Conservation (phyloP, 2,113 vertebrate genomes). For the Nycticryphes semicollaris region DNA sequence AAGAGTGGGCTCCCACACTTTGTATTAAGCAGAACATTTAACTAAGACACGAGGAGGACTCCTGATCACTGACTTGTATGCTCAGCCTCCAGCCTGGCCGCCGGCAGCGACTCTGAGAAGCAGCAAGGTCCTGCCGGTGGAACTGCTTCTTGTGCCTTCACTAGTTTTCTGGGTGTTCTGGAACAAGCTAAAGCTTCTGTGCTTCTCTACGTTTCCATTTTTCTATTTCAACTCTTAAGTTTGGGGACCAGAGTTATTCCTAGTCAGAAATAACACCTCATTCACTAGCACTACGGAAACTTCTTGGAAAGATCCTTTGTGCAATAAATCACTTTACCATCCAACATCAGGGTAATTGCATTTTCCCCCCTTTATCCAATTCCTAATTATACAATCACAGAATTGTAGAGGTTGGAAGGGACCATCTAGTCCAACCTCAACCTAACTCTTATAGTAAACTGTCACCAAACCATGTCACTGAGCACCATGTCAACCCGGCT, state of each 20-base stretch:
- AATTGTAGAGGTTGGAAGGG: too few relatives aligned
- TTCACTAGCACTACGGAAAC: background rate
- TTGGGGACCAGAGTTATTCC: background rate
- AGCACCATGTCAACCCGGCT: too few relatives aligned
- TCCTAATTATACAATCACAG: background rate
- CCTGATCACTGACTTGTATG: accelerated
- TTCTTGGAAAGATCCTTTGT: background rate
- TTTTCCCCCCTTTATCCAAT: background rate
- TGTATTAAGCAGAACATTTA: background rate
- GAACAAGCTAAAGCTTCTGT: background rate
- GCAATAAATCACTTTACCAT: background rate
- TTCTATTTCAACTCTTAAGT: background rate
- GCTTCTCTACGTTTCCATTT: background rate
- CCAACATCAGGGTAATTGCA: background rate
- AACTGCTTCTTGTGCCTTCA: background rate
- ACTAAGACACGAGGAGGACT: background rate
- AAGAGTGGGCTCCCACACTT: background rate
- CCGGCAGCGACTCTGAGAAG: background rate
- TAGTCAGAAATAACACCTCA: too few relatives aligned
- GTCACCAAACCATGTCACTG: too few relatives aligned
- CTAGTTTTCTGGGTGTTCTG: too few relatives aligned
- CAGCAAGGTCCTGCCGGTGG: background rate
- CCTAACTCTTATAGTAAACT: too few relatives aligned
- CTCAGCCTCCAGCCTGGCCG: background rate
- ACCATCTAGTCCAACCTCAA: too few relatives aligned